These are phyloP conservation scores for Mizuhopecten yessoensis DNA, from an alignment of 1,140 invertebrate species.

Conservation along the genomic window DNA sequence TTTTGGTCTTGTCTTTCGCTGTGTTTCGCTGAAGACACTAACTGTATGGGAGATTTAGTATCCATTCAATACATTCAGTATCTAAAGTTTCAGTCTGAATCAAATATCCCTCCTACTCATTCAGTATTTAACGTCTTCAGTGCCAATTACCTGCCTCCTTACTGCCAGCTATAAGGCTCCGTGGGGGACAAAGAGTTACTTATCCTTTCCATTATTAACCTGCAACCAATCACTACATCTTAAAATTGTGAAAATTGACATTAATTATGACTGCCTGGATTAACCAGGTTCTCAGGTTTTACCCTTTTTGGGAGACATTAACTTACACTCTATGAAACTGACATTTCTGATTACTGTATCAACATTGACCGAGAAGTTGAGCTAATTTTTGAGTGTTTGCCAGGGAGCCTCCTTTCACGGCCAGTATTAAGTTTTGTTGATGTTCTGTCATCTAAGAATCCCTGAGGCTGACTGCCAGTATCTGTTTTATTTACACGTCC, in stretches of 20 bases:
- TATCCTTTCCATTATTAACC: too few species aligned
- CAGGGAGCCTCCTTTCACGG: conserved; percentile 15
- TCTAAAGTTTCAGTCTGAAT: background rate
- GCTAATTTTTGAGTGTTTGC: conserved; percentile 11
- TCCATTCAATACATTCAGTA: too few species aligned
- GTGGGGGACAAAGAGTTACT: too few species aligned
- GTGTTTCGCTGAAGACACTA: background rate
- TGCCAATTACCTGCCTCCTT: too few species aligned
- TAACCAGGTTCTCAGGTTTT: background rate
- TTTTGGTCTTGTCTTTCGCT: background rate
- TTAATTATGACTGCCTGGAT: background rate
- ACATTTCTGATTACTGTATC: background rate
- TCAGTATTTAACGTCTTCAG: background rate
- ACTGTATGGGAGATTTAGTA: too few species aligned
- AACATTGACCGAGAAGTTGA: background rate
- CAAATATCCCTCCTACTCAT: too few species aligned
- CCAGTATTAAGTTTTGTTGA: conserved; percentile 6
- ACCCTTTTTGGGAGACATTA: background rate
- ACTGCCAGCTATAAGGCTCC: too few species aligned
- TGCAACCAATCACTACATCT: background rate
- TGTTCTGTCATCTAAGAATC: conserved; percentile 1
- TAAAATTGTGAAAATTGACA: background rate
- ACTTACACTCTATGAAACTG: background rate
- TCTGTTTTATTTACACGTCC: conserved; percentile 10
- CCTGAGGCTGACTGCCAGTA: background rate